These are phyloP conservation scores for Caenorhabditis macrosperma DNA, from an alignment of 2,888 invertebrate genomes.

Conservation along the genomic window DNA sequence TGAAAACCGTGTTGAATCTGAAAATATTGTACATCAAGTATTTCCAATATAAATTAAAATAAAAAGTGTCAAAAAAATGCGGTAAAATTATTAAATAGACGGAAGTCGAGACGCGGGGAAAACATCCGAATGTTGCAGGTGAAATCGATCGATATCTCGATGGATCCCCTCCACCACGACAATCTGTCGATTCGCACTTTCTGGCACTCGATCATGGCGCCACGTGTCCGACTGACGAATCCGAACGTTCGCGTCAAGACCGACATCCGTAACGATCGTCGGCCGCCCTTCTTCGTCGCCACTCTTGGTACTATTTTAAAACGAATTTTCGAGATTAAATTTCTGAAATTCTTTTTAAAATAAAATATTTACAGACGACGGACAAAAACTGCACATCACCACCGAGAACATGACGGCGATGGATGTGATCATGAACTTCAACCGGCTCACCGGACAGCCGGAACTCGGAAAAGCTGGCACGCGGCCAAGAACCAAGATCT, in stretches of 20 bases:
- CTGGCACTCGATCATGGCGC: conserved; percentile 74
- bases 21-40: too few relatives aligned
- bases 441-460: conserved; percentile 75
- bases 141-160: conserved; percentile 73
- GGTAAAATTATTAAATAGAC: too few relatives aligned
- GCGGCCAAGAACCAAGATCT: conserved; percentile 66
- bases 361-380: conserved; percentile 70
- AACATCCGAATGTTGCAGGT: too few relatives aligned
- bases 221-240: conserved; percentile 74
- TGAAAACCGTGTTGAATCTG: too few relatives aligned
- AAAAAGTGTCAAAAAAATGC: too few relatives aligned
- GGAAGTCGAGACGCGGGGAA: too few relatives aligned
- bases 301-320: conserved; percentile 68
- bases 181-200: conserved; percentile 74
- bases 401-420: conserved; percentile 76
- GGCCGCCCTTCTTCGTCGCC: conserved; percentile 74
- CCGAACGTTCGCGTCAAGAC: conserved; percentile 69
- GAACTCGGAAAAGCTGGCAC: conserved; percentile 76
- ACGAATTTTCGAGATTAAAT: not conserved
- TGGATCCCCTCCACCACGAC: conserved; percentile 76
- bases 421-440: conserved; percentile 77
- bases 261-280: conserved; percentile 76
- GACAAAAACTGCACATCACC: conserved; percentile 73
- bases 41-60: too few relatives aligned
- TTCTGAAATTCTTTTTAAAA: too few relatives aligned